Base-by-base conservation (phyloP, 35 echinoderm and acorn worm species). In the Apostichopus californicus region DNA sequence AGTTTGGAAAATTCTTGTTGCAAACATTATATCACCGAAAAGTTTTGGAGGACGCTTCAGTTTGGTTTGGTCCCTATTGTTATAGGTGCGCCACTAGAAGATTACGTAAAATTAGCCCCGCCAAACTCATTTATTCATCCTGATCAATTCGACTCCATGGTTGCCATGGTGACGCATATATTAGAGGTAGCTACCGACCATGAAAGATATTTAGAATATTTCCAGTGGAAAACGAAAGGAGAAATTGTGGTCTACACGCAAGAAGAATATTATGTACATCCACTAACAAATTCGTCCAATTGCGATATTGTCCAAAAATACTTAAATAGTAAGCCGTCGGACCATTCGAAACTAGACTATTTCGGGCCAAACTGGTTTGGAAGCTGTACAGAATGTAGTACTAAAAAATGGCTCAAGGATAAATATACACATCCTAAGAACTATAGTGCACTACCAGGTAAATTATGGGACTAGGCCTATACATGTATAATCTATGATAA, bases 1-100 rank as follows among this genome's bases (percentile, higher is more conserved):
- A 91, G 89, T 79, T 54, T 91, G 8, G 89, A 91, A 60, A 91
- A 91, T 68, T 78, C 72, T 60, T 91, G 89, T 79, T 91, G 89
- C 18, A 52, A 9, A 23, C 46, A 91, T 14, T 91, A 91, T 73
- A 79, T 91, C 18, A 91, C 89, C 56, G 89, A 79, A 79, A 91
- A 91, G 18, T 91, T 91, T 8, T 91, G 89, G 89, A 15, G 89
- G 53, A 77, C 89, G 14, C n/a, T 91, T 9, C 12, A 91, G 73
- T 57, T 60, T n/a, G 89, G 77, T 2, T 9, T 54, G 55, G 56
- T 91, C 9, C 89, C 89, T 6, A 79, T 91, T 25, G 89, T 91
- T 1, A 72, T 91, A 1, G 89, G 89, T 15, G 14, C 72, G 6
- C 77, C 89, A 21, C 22, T 91, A 17, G 61, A 91, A 54, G 72